Evolutionary conservation across 2,113 vertebrate genomes (phyloP).

Genomic region (Raja brachyura): DNA sequence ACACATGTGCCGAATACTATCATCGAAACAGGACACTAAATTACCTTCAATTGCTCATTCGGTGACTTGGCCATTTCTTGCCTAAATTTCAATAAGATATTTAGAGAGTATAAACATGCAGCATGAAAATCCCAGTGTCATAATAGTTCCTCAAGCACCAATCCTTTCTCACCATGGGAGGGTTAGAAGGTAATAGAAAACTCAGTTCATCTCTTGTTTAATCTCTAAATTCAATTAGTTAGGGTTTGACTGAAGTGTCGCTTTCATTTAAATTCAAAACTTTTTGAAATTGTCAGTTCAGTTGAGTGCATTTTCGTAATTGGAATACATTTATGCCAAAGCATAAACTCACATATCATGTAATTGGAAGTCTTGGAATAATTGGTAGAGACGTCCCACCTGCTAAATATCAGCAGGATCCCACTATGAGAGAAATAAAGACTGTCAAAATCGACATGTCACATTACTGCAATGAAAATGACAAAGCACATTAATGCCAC

Average conservation of each 20-base stretch:
- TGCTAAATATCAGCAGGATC: background rate
- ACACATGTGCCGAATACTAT: background rate
- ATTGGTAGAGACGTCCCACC: background rate
- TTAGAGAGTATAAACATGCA: background rate
- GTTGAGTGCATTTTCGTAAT: background rate
- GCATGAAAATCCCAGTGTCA: background rate
- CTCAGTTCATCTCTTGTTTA: background rate
- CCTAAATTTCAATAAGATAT: background rate
- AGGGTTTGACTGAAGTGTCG: background rate
- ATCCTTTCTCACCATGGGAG: background rate
- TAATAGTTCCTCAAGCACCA: background rate
- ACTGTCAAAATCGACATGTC: background rate
- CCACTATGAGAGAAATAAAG: slow-evolving; percentile 1
- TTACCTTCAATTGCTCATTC: background rate
- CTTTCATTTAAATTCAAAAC: slow-evolving; percentile 1
- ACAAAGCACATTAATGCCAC: background rate
- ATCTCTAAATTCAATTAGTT: background rate
- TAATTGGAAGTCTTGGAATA: background rate
- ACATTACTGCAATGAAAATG: background rate
- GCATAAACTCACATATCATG: background rate
- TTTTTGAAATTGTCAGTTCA: background rate
- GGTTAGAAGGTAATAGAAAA: background rate
- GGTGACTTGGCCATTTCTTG: background rate
- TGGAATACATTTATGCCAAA: background rate
- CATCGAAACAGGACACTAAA: background rate